Base-by-base conservation (phyloP, 2,113 vertebrate species). In the Salvelinus fontinalis region DNA sequence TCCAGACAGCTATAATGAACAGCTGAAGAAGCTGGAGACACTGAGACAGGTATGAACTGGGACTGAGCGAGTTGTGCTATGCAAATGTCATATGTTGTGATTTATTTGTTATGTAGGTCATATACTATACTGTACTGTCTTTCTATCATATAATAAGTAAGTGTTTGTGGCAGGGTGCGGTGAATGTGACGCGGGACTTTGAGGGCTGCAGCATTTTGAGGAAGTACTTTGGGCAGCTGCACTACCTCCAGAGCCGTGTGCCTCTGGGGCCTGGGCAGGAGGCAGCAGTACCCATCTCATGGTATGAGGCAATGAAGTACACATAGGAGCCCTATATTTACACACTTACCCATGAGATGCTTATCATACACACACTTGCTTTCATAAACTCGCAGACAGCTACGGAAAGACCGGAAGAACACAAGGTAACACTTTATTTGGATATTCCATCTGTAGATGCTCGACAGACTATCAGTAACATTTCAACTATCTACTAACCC, bases 121-220 rank as follows among this genome's bases (percentile, higher is more conserved):
- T 54, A 9, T 26, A 6, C 20, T 54, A 9, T 26, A 3, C 20
- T 60, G 62, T n/a, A 65, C 8, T 27, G 22, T 70, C 22, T 3
- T 16, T 67, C 1, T 54, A 39, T 5, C 8, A 11, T 44, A 3
- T 44, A 44, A 67, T 73, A 49, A 9, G 70, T 48, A 20, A 22
- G 18, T 27, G 60, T 24, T n/a, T 24, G 18, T 13, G n/a, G 59
- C 80, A 94, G 93, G 90, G 90, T 12, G 93, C 97, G 0, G 93
- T 99, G 68, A 98, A 95, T 0, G 98, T 99, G 1, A 96, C 97
- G 1, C 86, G 97, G 76, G 98, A 99, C 79, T 99, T 99, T 0
- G 98, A 99, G 86, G 98, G 97, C 77, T 99, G 97, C 95, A 99
- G 97, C 84, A 97, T 95, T 0, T 81, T 99, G 77, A 94, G 98